Conservation (phyloP, 2,113 vertebrate genomes). For the Zeus faber region DNA sequence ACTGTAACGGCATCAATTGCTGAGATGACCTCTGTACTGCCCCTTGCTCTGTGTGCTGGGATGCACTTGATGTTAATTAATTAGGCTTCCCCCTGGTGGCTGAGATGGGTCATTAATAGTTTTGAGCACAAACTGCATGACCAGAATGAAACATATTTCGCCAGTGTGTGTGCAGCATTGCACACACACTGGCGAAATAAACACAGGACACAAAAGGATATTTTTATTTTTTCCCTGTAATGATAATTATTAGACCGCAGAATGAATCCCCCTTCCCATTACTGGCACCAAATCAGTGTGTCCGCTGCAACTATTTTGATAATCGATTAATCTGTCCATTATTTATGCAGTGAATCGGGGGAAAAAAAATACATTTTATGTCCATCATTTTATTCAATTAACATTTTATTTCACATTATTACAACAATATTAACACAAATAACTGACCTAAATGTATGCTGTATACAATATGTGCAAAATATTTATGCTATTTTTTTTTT, state of each 20-base stretch:
- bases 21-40: slow-evolving; percentile 35
- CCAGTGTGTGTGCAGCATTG: too few relatives aligned
- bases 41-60: slow-evolving; percentile 15
- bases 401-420: too few relatives aligned
- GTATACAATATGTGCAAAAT: too few relatives aligned
- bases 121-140: slow-evolving; percentile 18
- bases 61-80: slow-evolving; percentile 42
- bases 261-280: slow-evolving; percentile 38
- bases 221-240: slow-evolving; percentile 38
- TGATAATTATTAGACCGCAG: slow-evolving; percentile 51
- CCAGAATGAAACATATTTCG: not conserved
- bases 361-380: too few relatives aligned
- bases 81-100: slow-evolving; percentile 65
- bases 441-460: too few relatives aligned
- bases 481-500: too few relatives aligned
- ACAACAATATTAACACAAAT: too few relatives aligned
- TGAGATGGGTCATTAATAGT: slow-evolving; percentile 56
- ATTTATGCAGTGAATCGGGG: too few relatives aligned
- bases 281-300: too few relatives aligned
- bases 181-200: not conserved
- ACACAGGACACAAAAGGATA: slow-evolving; percentile 17
- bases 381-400: slow-evolving; percentile 31
- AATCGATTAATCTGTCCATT: too few relatives aligned
- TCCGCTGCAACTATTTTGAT: too few relatives aligned
- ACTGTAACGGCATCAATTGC: too few relatives aligned